Evolutionary conservation across 1,140 invertebrate species (phyloP).

Genomic region (Cylas formicarius): DNA sequence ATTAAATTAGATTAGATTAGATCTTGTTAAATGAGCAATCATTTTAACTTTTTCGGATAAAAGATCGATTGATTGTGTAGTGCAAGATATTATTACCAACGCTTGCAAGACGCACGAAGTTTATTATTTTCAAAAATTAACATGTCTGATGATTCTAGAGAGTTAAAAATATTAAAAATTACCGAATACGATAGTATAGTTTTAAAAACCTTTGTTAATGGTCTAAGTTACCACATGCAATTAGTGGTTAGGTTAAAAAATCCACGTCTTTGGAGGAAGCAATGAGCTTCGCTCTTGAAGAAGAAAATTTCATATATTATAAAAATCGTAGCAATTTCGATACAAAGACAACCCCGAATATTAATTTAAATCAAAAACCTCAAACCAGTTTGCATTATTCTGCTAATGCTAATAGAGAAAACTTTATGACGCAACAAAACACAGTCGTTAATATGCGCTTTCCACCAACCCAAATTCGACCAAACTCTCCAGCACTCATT

Average conservation of each 20-base stretch:
- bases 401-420: too few relatives aligned
- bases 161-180: slow-evolving; percentile 12
- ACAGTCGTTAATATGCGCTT: too few relatives aligned
- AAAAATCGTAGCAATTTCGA: too few relatives aligned
- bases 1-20: slow-evolving; percentile 18
- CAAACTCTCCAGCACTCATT: too few relatives aligned
- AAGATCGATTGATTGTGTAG: slow-evolving; percentile 22
- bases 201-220: slow-evolving; percentile 14
- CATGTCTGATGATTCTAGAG: slow-evolving; percentile 2
- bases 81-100: slow-evolving; percentile 18
- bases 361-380: too few relatives aligned
- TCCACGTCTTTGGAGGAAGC: slow-evolving; percentile 11
- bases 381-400: too few relatives aligned
- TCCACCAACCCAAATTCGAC: too few relatives aligned
- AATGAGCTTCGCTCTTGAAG: slow-evolving; percentile 6
- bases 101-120: slow-evolving; percentile 17
- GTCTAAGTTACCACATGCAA: slow-evolving; percentile 6
- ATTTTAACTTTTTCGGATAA: slow-evolving; percentile 18
- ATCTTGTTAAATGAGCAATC: slow-evolving; percentile 14
- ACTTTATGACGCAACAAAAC: too few relatives aligned
- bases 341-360: too few relatives aligned
- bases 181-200: slow-evolving; percentile 9
- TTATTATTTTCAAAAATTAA: slow-evolving; percentile 14
- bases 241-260: slow-evolving; percentile 10
- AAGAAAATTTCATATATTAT: slow-evolving; percentile 12